Evolutionary conservation across 2,888 invertebrate genomes (phyloP).

Genomic region (Andrena camellia): DNA sequence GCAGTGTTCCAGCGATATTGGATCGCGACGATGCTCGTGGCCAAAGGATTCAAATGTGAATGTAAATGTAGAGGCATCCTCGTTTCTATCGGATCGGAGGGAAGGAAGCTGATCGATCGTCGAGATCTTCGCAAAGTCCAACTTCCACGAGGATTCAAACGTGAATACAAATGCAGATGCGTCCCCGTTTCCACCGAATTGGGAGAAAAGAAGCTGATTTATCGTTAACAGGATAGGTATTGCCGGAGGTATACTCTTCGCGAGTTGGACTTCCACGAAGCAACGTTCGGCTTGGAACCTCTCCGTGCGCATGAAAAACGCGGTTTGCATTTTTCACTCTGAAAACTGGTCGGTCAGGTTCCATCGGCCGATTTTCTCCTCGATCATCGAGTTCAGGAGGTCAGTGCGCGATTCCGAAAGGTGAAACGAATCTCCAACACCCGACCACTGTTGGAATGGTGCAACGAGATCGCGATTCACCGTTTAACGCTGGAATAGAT

Average conservation of each 20-base stretch:
- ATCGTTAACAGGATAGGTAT: neutral
- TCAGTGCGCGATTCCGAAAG: slow-evolving; percentile 54
- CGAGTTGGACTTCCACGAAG: neutral
- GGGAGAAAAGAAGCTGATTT: no score
- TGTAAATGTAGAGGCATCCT: no score
- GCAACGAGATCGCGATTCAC: slow-evolving; percentile 51
- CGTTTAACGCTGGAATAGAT: slow-evolving; percentile 7
- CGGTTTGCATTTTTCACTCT: slow-evolving; percentile 28
- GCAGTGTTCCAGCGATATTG: neutral
- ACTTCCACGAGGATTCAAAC: no score
- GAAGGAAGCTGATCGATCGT: no score
- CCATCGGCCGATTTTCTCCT: slow-evolving; percentile 42
- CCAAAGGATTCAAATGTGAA: no score
- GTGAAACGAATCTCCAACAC: slow-evolving; percentile 43
- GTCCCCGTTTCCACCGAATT: no score
- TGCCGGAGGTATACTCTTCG: neutral
- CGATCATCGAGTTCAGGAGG: slow-evolving; percentile 66
- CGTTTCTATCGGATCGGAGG: no score
- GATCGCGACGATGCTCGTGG: no score
- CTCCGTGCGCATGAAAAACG: slow-evolving; percentile 14
- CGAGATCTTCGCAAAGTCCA: no score
- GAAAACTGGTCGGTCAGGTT: slow-evolving; percentile 50
- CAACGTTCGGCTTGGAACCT: neutral
- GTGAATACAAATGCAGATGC: no score
- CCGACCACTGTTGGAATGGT: slow-evolving; percentile 20